Evolutionary conservation across 2,888 invertebrate genomes (phyloP), one percentile per base, ranked within the genome.

Genomic region (Augiades crinisus): DNA sequence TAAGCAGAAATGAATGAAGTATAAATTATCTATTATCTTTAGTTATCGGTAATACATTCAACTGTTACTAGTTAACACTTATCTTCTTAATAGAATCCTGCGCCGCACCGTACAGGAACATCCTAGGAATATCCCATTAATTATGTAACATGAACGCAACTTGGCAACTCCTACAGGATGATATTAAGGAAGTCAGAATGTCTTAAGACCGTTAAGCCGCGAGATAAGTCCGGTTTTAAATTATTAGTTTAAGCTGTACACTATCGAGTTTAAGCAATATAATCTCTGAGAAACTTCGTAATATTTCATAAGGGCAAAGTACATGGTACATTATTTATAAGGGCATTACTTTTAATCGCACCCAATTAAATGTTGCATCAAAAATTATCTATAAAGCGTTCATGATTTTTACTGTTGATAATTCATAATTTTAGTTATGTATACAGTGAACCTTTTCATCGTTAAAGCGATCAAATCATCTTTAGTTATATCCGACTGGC

Each of bases 141-240:
- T 59, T 60, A 58, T 47, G 45, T 21, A 54, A 51, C 50, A 45
- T 47, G 53, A 46, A 55, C 47, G 55, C n/a, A 31, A 30, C 19
- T 24, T 36, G 30, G 50, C 50, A 50, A 43, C 54, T 55, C 59
- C 57, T 59, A 53, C 58, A 53, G 56, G 58, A 63, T 56, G 56
- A 62, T 60, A 62, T 58, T 57, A 58, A 55, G 54, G 36, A 52
- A 53, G 52, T 55, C 45, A 47, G 44, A 50, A 45, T 36, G 45
- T 45, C 27, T 49, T 47, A 13, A 46, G 30, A 44, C 56, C 54
- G 50, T 55, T 60, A 54, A 58, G 54, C 51, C 49, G 52, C 51
- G 55, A 51, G 53, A 58, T 58, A 62, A 49, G 51, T 54, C 55
- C 62, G 57, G 59, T 53, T 56, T 51, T 51, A 51, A 51, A 51